Conservation (phyloP, 2,797 vertebrate genomes). For the Gymnodraco acuticeps region DNA sequence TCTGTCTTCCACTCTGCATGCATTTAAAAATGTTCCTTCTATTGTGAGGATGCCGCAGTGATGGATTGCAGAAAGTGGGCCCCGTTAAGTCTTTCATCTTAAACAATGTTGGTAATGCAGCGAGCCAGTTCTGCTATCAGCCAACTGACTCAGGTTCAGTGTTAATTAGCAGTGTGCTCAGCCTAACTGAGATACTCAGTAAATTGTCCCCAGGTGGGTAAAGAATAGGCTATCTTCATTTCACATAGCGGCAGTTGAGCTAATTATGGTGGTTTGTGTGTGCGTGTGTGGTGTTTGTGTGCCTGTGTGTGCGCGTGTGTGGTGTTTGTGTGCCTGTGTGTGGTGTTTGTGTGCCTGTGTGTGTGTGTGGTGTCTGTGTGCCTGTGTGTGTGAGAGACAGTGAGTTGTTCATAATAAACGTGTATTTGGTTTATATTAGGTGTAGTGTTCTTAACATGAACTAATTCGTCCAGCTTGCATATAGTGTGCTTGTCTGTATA, state of each 20-base stretch:
- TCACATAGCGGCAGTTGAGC: slow-evolving; percentile 78
- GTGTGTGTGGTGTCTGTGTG: neutral
- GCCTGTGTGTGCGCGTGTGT: slow-evolving; percentile 53
- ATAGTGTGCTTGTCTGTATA: slow-evolving; percentile 9
- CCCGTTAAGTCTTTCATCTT: slow-evolving; percentile 37
- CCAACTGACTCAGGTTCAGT: slow-evolving; percentile 67
- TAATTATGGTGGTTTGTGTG: slow-evolving; percentile 77
- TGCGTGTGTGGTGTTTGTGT: slow-evolving; percentile 40
- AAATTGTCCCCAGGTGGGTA: slow-evolving; percentile 85
- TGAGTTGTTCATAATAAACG: neutral
- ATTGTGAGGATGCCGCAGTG: slow-evolving; percentile 11
- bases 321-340: slow-evolving; percentile 6
- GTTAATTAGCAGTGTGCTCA: slow-evolving; percentile 80
- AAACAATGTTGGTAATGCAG: slow-evolving; percentile 69
- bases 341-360: neutral
- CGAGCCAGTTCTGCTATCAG: slow-evolving; percentile 46
- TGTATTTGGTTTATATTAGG: neutral
- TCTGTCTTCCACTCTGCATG: slow-evolving; percentile 9
- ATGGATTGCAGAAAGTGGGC: slow-evolving; percentile 37
- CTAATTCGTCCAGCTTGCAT: slow-evolving; percentile 4
- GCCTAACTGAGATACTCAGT: slow-evolving; percentile 69
- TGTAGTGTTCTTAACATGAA: neutral
- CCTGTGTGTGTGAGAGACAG: neutral
- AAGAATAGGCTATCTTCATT: slow-evolving; percentile 79
- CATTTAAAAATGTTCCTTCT: slow-evolving; percentile 15